Percentiles rank a stretch among this genome's conserved stretches.
Evolutionary conservation across 2,797 vertebrate genomes (phyloP).

Genomic region (Schizothorax lantsangensis): DNA sequence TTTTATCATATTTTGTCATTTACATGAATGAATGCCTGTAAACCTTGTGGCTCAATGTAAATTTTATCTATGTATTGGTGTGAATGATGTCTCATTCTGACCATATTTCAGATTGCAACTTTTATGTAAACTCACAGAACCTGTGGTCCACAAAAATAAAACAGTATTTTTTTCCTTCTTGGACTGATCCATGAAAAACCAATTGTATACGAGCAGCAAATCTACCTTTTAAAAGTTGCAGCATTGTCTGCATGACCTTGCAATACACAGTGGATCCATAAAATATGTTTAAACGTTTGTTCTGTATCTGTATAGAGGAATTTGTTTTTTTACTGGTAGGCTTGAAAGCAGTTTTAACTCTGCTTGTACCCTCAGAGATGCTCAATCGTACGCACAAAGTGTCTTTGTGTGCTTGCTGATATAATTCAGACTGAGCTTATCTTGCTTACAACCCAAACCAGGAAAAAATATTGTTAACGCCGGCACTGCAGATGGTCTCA

Average conservation of each 20-base stretch:
- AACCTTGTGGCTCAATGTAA: not conserved
- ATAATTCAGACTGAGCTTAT: slow-evolving; percentile 47
- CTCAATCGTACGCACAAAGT: not conserved
- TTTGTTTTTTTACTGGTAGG: not conserved
- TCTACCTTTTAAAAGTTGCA: slow-evolving; percentile 3
- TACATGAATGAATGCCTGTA: not conserved
- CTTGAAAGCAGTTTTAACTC: slow-evolving; percentile 23
- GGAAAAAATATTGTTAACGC: slow-evolving; percentile 31
- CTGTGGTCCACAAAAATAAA: not conserved
- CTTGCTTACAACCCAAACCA: slow-evolving; percentile 10
- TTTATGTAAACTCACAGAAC: slow-evolving; percentile 1
- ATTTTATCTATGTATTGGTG: not conserved
- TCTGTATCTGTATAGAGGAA: slow-evolving; percentile 18
- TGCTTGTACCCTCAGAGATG: not conserved
- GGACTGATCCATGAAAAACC: not conserved
- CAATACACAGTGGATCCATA: slow-evolving; percentile 29
- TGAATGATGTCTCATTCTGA: not conserved
- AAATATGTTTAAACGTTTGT: not conserved
- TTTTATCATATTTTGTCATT: not conserved
- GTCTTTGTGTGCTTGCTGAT: slow-evolving; percentile 23
- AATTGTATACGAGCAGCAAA: slow-evolving; percentile 28
- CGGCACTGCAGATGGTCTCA: slow-evolving; percentile 22
- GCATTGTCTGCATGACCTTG: slow-evolving; percentile 8
- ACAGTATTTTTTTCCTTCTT: not conserved
- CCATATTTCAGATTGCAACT: slow-evolving; percentile 18